Evolutionary conservation across 92 coral and sea anemone species (phyloP).

Genomic region (Blastomussa wellsi): DNA sequence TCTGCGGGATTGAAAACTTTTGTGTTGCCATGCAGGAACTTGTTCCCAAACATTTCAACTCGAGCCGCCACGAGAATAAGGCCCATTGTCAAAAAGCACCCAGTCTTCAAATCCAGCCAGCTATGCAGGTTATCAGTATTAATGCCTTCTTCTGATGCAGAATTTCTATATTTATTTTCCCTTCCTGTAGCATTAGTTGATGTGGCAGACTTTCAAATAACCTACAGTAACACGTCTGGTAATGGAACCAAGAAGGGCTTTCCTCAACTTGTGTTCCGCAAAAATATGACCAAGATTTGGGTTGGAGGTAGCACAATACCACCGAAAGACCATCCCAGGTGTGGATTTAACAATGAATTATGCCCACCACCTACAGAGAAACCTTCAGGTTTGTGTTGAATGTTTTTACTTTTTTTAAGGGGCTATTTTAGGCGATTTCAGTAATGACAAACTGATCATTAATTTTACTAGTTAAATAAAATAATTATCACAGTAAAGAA

Average conservation of each 20-base stretch:
- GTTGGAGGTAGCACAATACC: conserved; percentile 52
- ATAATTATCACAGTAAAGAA: too few species aligned
- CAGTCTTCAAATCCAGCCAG: too few species aligned
- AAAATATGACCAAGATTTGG: conserved; percentile 69
- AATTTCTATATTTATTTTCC: neutral
- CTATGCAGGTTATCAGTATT: too few species aligned
- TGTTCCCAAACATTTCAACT: too few species aligned
- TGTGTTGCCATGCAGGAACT: too few species aligned
- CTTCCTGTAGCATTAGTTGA: conserved; percentile 40
- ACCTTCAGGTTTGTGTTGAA: conserved; percentile 11
- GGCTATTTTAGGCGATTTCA: too few species aligned
- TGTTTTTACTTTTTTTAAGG: too few species aligned
- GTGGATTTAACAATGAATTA: conserved; percentile 81
- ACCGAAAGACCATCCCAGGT: conserved; percentile 79
- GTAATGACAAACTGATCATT: too few species aligned
- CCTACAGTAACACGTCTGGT: conserved; percentile 39
- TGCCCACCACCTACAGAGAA: conserved; percentile 41
- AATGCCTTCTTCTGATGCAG: neutral
- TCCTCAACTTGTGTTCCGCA: conserved; percentile 54
- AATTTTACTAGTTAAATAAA: too few species aligned
- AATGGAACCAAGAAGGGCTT: conserved; percentile 36
- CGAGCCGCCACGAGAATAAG: too few species aligned
- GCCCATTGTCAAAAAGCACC: too few species aligned
- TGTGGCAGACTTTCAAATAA: conserved; percentile 70
- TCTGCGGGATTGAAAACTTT: too few species aligned